Conservation (phyloP, 1,140 invertebrate species). For the Elysia chlorotica region DNA sequence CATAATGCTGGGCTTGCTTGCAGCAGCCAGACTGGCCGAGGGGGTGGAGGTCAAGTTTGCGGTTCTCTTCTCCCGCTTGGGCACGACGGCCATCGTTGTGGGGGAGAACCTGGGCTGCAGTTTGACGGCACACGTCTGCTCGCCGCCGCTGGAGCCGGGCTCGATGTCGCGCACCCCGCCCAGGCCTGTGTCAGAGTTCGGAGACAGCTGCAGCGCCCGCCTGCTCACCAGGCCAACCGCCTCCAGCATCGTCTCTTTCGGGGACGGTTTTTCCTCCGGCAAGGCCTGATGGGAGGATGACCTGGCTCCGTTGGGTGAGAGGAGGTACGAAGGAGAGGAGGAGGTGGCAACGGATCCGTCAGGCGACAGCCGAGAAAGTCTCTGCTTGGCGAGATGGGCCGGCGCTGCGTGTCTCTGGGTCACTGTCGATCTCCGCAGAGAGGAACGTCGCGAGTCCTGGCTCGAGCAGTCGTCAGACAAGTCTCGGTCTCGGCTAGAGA, state of each 20-base stretch:
- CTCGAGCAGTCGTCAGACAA: conserved; percentile 13
- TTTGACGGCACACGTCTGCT: not conserved
- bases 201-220: conserved; percentile 14
- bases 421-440: conserved; percentile 24
- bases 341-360: conserved; percentile 8
- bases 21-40: not conserved
- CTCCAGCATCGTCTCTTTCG: conserved; percentile 29
- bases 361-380: not conserved
- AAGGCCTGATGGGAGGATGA: not conserved
- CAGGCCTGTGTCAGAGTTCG: conserved; percentile 9
- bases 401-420: conserved; percentile 26
- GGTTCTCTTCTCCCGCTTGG: conserved; percentile 16
- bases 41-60: too few relatives aligned
- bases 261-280: conserved; percentile 17
- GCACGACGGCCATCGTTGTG: not conserved
- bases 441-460: conserved; percentile 15
- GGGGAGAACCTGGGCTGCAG: conserved; percentile 19
- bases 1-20: conserved; percentile 3
- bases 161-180: too few relatives aligned
- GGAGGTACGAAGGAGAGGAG: conserved; percentile 9
- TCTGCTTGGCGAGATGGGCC: conserved; percentile 17
- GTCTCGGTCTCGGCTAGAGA: not conserved
- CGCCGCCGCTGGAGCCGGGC: not conserved
- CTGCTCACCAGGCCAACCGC: conserved; percentile 27
- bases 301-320: conserved; percentile 1